These are phyloP conservation scores for Panthera leo DNA, from an alignment of 2,113 vertebrate species.

Conservation along the genomic window DNA sequence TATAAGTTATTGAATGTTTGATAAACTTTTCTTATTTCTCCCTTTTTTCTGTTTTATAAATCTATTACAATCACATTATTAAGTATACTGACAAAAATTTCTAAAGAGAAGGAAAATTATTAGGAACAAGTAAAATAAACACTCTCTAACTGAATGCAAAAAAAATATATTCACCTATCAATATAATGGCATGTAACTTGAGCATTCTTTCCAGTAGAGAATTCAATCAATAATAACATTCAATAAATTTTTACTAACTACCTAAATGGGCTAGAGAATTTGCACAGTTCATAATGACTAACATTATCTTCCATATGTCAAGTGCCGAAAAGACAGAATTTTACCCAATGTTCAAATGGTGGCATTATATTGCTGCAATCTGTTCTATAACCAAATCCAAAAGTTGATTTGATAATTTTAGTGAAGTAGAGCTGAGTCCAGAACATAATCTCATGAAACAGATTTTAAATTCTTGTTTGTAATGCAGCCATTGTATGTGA, in stretches of 20 bases:
- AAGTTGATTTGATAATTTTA: conserved; percentile 36
- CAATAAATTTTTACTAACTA: conserved; percentile 6
- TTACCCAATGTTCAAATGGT: background rate
- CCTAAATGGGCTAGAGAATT: background rate
- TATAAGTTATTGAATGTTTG: background rate
- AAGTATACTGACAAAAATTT: background rate
- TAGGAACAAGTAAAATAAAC: background rate
- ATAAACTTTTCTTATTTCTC: background rate
- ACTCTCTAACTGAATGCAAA: background rate
- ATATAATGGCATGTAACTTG: background rate
- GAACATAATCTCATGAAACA: background rate
- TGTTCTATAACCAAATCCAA: conserved; percentile 28
- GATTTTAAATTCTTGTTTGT: background rate
- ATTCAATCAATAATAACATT: background rate
- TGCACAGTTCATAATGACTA: conserved; percentile 6
- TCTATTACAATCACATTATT: background rate
- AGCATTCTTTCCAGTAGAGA: background rate
- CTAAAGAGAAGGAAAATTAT: background rate
- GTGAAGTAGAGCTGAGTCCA: background rate
- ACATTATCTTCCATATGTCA: conserved; percentile 38
- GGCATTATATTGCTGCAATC: background rate
- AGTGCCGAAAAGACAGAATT: background rate
- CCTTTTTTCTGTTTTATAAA: background rate
- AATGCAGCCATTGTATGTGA: background rate
- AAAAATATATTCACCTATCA: background rate